phyloP scores from a whole-genome alignment of 2,888 invertebrate genomes.

The Crossocerus cetratus region DNA sequence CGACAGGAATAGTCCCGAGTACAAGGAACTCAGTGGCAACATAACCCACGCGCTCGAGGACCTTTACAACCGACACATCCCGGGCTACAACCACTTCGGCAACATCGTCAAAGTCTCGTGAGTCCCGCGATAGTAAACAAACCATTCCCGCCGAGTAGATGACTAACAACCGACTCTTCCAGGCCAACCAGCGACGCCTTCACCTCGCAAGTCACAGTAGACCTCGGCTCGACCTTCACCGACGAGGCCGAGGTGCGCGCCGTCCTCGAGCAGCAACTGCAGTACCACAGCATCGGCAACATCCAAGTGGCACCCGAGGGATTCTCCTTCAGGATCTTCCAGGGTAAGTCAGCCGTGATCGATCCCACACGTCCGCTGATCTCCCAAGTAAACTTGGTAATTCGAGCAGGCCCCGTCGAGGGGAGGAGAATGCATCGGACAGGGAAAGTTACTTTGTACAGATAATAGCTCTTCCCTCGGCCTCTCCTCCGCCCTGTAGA shows the following conservation, averaged over 20 bases:
- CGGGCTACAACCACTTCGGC: conserved; percentile 71
- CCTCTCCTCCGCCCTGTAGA: background rate
- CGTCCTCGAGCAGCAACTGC: conserved; percentile 80
- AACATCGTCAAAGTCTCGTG: conserved; percentile 85
- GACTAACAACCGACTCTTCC: too few species aligned
- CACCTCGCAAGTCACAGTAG: conserved; percentile 83
- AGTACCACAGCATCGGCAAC: conserved; percentile 79
- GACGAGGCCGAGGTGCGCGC: conserved; percentile 79
- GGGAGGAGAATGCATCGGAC: background rate
- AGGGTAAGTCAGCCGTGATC: conserved; percentile 76
- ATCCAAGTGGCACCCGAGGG: conserved; percentile 80
- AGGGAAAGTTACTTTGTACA: conserved; percentile 2
- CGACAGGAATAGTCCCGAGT: conserved; percentile 81
- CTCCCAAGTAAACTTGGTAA: conserved; percentile 23
- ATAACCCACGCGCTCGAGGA: conserved; percentile 81
- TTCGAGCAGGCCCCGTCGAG: background rate
- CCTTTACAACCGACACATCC: conserved; percentile 76
- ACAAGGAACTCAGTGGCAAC: conserved; percentile 80
- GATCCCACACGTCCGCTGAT: conserved; percentile 20
- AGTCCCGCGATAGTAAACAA: too few species aligned
- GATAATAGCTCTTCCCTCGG: background rate
- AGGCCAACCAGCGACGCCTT: conserved; percentile 81
- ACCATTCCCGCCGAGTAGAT: too few species aligned
- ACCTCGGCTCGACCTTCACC: conserved; percentile 82
- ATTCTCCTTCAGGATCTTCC: conserved; percentile 80